Percentiles rank a stretch among this genome's conserved stretches.
Conservation (phyloP, 2,888 invertebrate species). For the Eilema griseolum region DNA sequence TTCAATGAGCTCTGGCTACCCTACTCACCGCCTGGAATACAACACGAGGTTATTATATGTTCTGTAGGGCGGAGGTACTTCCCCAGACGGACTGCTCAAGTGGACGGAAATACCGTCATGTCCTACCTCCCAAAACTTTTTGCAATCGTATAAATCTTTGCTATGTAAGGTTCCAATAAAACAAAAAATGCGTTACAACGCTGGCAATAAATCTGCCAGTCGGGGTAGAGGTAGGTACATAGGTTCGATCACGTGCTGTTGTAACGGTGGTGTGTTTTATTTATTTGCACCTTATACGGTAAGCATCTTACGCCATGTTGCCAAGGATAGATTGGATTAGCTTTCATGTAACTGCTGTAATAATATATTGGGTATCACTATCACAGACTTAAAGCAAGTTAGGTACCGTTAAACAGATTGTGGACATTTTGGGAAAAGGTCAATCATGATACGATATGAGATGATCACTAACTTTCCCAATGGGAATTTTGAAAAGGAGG, state of each 20-base stretch:
- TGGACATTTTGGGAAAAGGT: neutral
- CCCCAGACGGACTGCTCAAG: too few relatives aligned
- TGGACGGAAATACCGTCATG: too few relatives aligned
- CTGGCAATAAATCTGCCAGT: constrained; percentile 31
- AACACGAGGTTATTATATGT: too few relatives aligned
- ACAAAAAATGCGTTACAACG: neutral
- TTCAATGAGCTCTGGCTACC: too few relatives aligned
- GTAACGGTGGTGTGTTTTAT: constrained; percentile 40
- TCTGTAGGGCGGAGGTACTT: too few relatives aligned
- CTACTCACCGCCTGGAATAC: too few relatives aligned
- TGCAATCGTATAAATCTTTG: too few relatives aligned
- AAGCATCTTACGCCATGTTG: constrained; percentile 34
- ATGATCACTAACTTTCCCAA: too few relatives aligned
- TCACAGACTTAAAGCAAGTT: neutral
- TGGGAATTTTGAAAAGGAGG: too few relatives aligned
- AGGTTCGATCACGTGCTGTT: constrained; percentile 28
- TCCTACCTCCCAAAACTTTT: too few relatives aligned
- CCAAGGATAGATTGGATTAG: constrained; percentile 29
- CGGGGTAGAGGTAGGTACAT: constrained; percentile 7
- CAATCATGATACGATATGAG: too few relatives aligned
- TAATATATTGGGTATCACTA: neutral
- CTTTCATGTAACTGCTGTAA: constrained; percentile 24
- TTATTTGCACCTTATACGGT: constrained; percentile 37
- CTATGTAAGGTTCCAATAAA: too few relatives aligned
- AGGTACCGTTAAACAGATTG: neutral